Evolutionary conservation across 2,888 invertebrate genomes (phyloP), one percentile per base, ranked within the genome.

Genomic region (Macrosoma leucophasiata): DNA sequence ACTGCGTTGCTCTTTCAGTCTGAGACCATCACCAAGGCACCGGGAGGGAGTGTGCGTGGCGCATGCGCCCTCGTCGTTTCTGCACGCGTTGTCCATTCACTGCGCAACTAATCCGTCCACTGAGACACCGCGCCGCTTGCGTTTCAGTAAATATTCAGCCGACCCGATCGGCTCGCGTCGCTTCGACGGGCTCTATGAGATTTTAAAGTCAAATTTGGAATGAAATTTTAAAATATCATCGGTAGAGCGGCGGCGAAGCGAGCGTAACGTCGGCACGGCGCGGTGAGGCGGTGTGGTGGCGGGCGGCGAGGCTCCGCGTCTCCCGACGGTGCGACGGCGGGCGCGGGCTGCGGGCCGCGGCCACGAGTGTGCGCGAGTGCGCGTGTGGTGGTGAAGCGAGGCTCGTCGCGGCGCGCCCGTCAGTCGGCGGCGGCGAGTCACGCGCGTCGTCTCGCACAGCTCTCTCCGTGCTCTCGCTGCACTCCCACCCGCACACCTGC

Each of bases 341-440:
- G 45, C 43, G 49, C 45, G 47, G 37, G 49, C 48, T 47, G 43
- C 58, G 45, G 26, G 32, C 56, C 57, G 59, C 63, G 68, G 67
- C 69, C 67, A 74, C 71, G 73, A 67, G 60, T 54, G 59, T 71
- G 76, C 71, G 81, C 72, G 66, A 72, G 73, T 76, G 75, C 63
- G 71, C 55, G 55, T 60, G 62, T 58, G 58, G 48, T 56, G 62
- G 77, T 76, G 65, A 52, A 57, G 55, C 59, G 65, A 62, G 70
- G 60, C 61, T 67, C 68, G 73, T 58, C 69, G 73, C 75, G 74
- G 76, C 73, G 76, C 77, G 77, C 72, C 65, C 75, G 76, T 79
- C 81, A 82, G 82, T 82, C 75, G 79, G 73, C 79, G 79, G 72
- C 76, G 70, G 75, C 78, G 69, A 79, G 76, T 76, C 82, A 76